Conservation (phyloP, 2,797 vertebrate species). For the Sebastes cheni region DNA sequence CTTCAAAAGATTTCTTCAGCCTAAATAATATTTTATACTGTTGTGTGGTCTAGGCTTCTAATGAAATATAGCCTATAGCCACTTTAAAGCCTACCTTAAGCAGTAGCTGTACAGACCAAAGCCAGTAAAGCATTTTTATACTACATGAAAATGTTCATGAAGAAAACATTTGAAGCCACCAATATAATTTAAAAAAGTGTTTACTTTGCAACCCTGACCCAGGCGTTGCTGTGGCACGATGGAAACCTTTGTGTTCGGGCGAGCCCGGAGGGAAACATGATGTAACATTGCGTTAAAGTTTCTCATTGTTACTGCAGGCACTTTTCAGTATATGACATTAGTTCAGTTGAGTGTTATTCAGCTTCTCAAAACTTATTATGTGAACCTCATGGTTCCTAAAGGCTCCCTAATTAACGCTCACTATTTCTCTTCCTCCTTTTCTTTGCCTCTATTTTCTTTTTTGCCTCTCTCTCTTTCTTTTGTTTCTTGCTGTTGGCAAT, state of each 20-base stretch:
- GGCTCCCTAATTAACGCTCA: constrained; percentile 44
- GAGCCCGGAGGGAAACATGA: constrained; percentile 49
- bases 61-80: not conserved
- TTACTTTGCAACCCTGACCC: constrained; percentile 35
- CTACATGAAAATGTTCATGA: not conserved
- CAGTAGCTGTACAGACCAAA: not conserved
- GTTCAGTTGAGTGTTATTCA: constrained; percentile 37
- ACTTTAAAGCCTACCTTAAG: not conserved
- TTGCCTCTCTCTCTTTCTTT: not conserved
- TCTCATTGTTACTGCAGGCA: constrained; percentile 47
- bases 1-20: not conserved
- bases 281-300: constrained; percentile 50
- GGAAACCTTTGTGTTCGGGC: constrained; percentile 14
- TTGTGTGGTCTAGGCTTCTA: too few species aligned
- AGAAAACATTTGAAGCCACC: constrained; percentile 31
- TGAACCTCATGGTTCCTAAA: constrained; percentile 25
- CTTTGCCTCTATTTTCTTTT: constrained; percentile 13
- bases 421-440: constrained; percentile 8
- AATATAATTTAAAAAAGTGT: constrained; percentile 30
- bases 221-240: constrained; percentile 9
- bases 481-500: constrained; percentile 32
- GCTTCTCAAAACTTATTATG: constrained; percentile 23
- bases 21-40: not conserved
- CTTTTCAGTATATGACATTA: constrained; percentile 40
- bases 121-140: not conserved